phyloP scores from a whole-genome alignment of 1,140 invertebrate species.

The Popillia japonica region DNA sequence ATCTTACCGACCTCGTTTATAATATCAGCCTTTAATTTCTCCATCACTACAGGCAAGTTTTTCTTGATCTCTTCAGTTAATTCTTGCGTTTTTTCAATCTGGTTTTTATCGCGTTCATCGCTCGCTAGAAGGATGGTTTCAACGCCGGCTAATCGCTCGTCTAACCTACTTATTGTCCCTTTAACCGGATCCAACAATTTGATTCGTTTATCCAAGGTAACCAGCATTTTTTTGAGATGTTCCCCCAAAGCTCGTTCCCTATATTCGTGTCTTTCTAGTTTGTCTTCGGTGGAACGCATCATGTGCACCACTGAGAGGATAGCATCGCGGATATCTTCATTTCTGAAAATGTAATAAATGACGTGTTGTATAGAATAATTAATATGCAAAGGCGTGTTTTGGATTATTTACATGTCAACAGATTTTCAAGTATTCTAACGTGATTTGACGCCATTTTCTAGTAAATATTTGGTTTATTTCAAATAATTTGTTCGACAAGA shows the following conservation, averaged over 20 bases:
- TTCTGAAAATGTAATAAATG: constrained; percentile 63
- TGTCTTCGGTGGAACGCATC: constrained; percentile 79
- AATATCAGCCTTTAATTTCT: constrained; percentile 54
- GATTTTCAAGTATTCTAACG: too few species aligned
- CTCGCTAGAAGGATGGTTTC: constrained; percentile 74
- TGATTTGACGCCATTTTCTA: too few species aligned
- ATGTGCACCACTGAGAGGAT: constrained; percentile 83
- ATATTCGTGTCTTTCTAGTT: constrained; percentile 84
- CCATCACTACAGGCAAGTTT: constrained; percentile 66
- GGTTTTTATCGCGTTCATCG: constrained; percentile 72
- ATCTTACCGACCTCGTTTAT: constrained; percentile 46
- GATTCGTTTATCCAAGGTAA: constrained; percentile 75
- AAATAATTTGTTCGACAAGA: too few species aligned
- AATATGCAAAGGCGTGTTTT: too few species aligned
- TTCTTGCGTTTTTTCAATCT: constrained; percentile 74
- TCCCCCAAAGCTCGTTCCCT: constrained; percentile 81
- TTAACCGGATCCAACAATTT: constrained; percentile 74
- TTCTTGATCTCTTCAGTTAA: constrained; percentile 71
- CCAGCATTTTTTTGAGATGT: constrained; percentile 76
- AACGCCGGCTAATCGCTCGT: constrained; percentile 73
- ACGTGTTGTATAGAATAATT: too few species aligned
- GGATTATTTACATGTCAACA: too few species aligned
- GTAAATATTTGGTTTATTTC: too few species aligned
- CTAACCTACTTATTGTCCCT: constrained; percentile 69
- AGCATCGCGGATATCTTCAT: constrained; percentile 82